These are phyloP conservation scores for Bugulina stolonifera DNA, from an alignment of 2,888 invertebrate species.

Conservation along the genomic window DNA sequence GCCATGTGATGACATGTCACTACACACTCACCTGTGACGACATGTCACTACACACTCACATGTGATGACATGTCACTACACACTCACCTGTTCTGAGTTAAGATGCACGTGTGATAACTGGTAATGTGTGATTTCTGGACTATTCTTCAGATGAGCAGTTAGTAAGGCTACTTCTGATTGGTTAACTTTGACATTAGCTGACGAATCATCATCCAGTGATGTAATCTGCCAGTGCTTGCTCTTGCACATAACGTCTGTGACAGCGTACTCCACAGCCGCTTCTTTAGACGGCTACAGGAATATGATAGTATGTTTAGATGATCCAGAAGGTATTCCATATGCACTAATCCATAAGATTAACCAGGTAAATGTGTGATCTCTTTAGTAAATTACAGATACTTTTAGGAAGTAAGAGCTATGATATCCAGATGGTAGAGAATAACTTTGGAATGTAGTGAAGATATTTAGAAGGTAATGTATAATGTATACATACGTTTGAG, in stretches of 20 bases:
- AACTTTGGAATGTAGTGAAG: neutral
- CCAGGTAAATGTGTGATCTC: no score
- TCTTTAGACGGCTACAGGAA: conserved; percentile 1
- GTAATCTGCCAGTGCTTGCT: neutral
- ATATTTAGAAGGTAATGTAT: neutral
- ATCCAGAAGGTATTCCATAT: no score
- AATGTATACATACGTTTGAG: neutral
- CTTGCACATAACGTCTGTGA: conserved; percentile 15
- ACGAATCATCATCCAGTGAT: neutral
- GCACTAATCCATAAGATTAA: no score
- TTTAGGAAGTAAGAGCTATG: no score
- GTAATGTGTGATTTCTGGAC: neutral
- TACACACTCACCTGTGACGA: no score
- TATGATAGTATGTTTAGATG: no score
- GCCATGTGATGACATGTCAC: no score
- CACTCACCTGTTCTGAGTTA: conserved; percentile 7
- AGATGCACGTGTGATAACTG: neutral
- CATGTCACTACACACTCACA: no score
- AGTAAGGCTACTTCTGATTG: conserved; percentile 22
- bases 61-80: no score
- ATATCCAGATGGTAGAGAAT: no score
- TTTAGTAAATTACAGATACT: no score
- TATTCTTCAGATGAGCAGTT: neutral
- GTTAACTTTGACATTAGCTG: conserved; percentile 11
- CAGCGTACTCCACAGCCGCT: neutral